These are phyloP conservation scores for Drosophila nannoptera DNA, from an alignment of 1,140 invertebrate genomes.

Conservation along the genomic window DNA sequence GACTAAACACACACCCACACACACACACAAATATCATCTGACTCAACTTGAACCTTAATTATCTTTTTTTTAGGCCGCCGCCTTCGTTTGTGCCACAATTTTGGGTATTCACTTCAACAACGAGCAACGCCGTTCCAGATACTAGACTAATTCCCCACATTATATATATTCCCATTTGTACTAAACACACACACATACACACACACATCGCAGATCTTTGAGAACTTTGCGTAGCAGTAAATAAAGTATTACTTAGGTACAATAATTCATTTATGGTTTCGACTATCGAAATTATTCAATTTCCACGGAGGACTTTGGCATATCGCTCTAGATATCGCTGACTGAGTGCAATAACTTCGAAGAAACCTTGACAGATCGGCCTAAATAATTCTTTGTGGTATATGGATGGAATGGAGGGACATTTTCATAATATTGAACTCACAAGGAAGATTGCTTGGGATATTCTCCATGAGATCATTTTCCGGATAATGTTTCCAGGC, in stretches of 20 bases:
- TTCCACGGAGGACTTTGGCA: too few relatives aligned
- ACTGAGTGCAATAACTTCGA: too few relatives aligned
- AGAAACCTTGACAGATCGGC: too few relatives aligned
- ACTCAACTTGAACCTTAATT: slow-evolving; percentile 2
- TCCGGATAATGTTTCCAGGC: too few relatives aligned
- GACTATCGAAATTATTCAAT: too few relatives aligned
- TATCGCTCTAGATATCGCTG: too few relatives aligned
- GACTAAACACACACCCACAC: too few relatives aligned
- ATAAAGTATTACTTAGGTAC: neutral
- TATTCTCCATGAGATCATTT: too few relatives aligned
- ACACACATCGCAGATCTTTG: neutral
- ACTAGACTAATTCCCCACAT: slow-evolving; percentile 20
- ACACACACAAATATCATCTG: neutral
- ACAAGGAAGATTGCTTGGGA: too few relatives aligned
- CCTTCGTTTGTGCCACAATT: slow-evolving; percentile 52
- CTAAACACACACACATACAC: neutral
- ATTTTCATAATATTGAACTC: too few relatives aligned
- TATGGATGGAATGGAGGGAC: too few relatives aligned
- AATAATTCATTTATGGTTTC: neutral
- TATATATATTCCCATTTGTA: neutral
- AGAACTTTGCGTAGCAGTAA: neutral
- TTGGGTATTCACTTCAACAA: slow-evolving; percentile 60
- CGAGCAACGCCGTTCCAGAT: slow-evolving; percentile 55
- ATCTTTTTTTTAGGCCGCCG: slow-evolving; percentile 29
- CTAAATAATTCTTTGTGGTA: too few relatives aligned